Base-by-base conservation (phyloP, 2,797 vertebrate species). In the Botia almorhae region DNA sequence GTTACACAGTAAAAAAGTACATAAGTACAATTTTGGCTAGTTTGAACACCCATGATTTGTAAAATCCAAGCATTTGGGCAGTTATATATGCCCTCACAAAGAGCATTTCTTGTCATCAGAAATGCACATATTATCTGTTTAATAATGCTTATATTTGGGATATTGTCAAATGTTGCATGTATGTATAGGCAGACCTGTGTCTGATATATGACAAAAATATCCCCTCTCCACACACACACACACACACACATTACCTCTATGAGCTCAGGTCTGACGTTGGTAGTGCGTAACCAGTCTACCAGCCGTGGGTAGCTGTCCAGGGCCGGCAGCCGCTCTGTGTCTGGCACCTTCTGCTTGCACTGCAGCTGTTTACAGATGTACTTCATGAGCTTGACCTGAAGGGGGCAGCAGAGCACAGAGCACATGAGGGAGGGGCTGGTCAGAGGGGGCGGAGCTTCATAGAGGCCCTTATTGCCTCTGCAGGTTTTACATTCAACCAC, bases 311-410 rank as follows among this genome's bases (percentile, higher is more conserved):
- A 99, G 89, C 95, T 95, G 92, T 97, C 94, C 91, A 99, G 93
- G 86, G 95, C 95, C 0, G 91, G 87, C 0, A 96, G 95, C 87
- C 97, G 90, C 90, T 98, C 95, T 0, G 89, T 90, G 76, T 95
- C 94, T 48, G 96, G 95, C 90, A 99, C 95, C 0, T 96, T 97
- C 84, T 94, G 94, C 91, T 97, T 99, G 89, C 95, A 98, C 92
- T 97, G 97, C 88, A 97, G 92, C 89, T 99, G 98, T 84, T 97
- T 94, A 90, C 95, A 96, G 89, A 97, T 98, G 92, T 99, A 99
- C 89, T 97, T 97, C 79, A 98, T 96, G 88, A 99, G 94, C 89
- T 98, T 98, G 76, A 96, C 96, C 97, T 99, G 94, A 21, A 88
- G 83, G 89, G 89, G 88, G 92, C 87, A 86, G 90, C 50, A 92